Percentiles rank a stretch among this genome's conserved stretches.
Conservation (phyloP, 2,797 vertebrate genomes). For the Lophotriccus pileatus region DNA sequence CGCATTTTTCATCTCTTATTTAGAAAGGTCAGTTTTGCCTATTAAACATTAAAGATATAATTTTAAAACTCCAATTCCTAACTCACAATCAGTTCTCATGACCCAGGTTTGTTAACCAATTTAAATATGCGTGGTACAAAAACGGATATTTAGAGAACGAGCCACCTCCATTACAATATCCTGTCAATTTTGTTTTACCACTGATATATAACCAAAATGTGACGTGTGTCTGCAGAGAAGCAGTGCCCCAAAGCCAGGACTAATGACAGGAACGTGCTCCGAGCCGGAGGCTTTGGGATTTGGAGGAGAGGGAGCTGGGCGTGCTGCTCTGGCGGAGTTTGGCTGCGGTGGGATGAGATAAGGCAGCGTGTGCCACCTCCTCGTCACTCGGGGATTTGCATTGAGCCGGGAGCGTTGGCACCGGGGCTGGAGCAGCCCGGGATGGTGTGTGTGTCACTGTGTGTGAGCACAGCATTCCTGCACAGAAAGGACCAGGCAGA, state of each 20-base stretch:
- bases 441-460: fast-evolving
- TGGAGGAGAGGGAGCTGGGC: not conserved
- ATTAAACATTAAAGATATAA: no score
- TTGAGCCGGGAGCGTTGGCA: not conserved
- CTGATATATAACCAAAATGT: no score
- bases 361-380: not conserved
- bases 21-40: no score
- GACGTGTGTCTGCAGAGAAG: not conserved
- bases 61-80: no score
- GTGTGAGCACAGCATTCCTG: not conserved
- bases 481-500: not conserved
- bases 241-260: not conserved
- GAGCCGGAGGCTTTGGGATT: not conserved
- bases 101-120: no score
- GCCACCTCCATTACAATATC: no score
- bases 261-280: not conserved
- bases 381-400: not conserved
- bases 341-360: not conserved
- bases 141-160: no score
- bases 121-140: no score
- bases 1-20: no score
- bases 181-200: no score
- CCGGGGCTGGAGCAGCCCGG: not conserved
- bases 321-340: not conserved
- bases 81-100: no score